Conservation (phyloP, 2,797 vertebrate genomes). For the Onychomys arenicola region DNA sequence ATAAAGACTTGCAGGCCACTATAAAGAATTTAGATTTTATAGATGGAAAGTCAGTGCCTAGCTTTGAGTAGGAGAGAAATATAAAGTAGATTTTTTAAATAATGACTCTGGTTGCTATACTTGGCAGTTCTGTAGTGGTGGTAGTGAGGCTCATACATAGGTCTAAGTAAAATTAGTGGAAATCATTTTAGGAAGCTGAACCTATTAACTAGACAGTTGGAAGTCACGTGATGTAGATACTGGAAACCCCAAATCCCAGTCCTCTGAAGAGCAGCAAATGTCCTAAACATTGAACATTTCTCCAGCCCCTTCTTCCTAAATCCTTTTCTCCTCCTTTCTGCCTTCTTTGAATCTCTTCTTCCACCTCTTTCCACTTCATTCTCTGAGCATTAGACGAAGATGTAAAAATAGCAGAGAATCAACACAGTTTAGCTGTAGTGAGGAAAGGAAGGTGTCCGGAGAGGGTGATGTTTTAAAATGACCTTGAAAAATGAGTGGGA, state of each 20-base stretch:
- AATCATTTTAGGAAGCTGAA: not conserved
- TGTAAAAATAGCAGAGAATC: not conserved
- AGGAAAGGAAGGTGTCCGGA: not conserved
- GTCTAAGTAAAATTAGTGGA: not conserved
- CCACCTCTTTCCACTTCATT: not conserved
- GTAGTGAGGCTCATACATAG: not conserved
- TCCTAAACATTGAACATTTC: not conserved
- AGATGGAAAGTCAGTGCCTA: not conserved
- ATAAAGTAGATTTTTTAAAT: conserved; percentile 22
- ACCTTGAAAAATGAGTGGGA: not conserved
- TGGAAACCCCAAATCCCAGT: not conserved
- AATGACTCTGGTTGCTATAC: not conserved
- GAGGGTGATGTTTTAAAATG: not conserved
- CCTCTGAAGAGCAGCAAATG: not conserved
- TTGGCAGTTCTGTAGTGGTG: not conserved
- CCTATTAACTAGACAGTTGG: too few relatives aligned
- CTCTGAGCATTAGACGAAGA: not conserved
- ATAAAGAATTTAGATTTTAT: conserved; percentile 4
- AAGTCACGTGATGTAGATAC: not conserved
- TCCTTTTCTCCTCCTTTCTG: not conserved
- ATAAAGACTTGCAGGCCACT: not conserved
- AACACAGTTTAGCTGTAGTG: not conserved
- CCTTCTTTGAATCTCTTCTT: not conserved
- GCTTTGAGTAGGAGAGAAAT: not conserved
- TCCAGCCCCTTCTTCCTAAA: not conserved